Evolutionary conservation across 2,888 invertebrate species (phyloP).

Genomic region (Eupithecia vulgata): DNA sequence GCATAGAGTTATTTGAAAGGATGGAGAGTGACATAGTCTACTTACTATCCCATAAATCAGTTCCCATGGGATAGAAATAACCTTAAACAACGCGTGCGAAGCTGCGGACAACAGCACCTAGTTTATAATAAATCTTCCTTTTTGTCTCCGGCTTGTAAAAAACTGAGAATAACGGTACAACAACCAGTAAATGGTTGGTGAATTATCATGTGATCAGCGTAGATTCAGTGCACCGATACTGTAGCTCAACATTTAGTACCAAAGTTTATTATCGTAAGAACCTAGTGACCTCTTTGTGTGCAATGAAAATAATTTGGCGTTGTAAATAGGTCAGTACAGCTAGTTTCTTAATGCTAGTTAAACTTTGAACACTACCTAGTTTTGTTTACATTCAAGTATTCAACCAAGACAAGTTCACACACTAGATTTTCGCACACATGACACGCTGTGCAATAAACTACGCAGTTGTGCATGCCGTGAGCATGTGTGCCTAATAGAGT

Average conservation of each 20-base stretch:
- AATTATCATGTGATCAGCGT: background rate
- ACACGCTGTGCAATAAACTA: conserved; percentile 64
- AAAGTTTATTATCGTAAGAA: conserved; percentile 15
- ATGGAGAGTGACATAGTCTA: no score
- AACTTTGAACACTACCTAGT: conserved; percentile 7
- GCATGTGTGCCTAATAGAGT: conserved; percentile 53
- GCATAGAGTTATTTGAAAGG: no score
- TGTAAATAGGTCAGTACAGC: conserved; percentile 8
- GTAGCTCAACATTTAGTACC: background rate
- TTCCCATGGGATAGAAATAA: no score
- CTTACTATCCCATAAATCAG: no score
- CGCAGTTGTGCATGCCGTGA: conserved; percentile 68
- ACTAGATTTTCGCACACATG: conserved; percentile 51
- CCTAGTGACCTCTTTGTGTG: conserved; percentile 15
- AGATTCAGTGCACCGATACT: conserved; percentile 6
- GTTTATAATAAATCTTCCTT: background rate
- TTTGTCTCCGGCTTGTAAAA: background rate
- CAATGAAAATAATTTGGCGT: conserved; percentile 8
- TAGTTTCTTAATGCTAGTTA: conserved; percentile 7
- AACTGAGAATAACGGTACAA: background rate
- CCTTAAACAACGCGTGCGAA: no score
- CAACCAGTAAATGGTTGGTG: background rate
- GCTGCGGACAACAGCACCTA: no score
- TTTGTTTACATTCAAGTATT: conserved; percentile 37
- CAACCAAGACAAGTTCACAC: conserved; percentile 39